phyloP scores from a whole-genome alignment of 2,888 invertebrate genomes.

The Pristionchus mayeri region DNA sequence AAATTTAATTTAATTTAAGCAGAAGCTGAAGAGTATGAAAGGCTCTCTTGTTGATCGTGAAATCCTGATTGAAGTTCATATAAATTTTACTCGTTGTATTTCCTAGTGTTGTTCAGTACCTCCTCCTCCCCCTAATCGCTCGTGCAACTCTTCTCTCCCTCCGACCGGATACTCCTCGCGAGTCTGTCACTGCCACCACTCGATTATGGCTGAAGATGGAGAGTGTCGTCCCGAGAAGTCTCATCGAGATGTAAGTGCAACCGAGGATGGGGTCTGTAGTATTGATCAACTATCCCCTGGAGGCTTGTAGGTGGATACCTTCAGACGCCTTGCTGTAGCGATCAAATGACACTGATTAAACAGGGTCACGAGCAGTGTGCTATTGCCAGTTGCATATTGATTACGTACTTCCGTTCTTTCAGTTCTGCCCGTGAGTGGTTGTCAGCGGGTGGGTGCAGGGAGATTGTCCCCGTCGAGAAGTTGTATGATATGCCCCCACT shows the following conservation, averaged over 20 bases:
- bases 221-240: conserved; percentile 40
- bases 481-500: conserved; percentile 47
- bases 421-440: conserved; percentile 45
- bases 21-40: background rate
- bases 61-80: background rate
- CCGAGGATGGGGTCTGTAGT: background rate
- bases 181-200: background rate
- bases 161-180: background rate
- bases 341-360: too few species aligned
- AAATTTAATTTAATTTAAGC: background rate
- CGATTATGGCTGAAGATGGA: conserved; percentile 43
- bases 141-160: conserved; percentile 20
- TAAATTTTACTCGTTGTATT: background rate
- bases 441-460: conserved; percentile 5
- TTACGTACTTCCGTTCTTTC: background rate
- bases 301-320: too few species aligned
- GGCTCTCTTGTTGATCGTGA: background rate
- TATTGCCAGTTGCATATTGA: too few species aligned
- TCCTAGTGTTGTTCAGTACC: conserved; percentile 5
- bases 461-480: conserved; percentile 12
- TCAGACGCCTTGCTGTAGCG: too few species aligned
- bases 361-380: too few species aligned
- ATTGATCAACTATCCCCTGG: too few species aligned
- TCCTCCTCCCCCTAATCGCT: conserved; percentile 29
- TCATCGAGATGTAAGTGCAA: conserved; percentile 43